Evolutionary conservation across 2,888 invertebrate species (phyloP), one percentile per base, ranked within the genome.

Genomic region (Lagria hirta): DNA sequence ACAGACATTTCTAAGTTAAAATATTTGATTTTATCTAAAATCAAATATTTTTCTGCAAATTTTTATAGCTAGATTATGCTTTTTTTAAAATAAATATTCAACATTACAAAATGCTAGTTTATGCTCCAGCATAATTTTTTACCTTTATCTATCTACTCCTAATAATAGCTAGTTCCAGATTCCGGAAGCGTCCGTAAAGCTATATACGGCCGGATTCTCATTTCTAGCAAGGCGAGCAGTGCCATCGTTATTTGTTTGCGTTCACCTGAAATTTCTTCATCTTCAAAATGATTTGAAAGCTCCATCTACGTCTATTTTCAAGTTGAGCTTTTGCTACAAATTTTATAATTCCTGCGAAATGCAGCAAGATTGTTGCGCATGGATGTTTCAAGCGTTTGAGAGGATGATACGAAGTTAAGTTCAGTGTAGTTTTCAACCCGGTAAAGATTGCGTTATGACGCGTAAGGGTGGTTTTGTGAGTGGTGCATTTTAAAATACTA

Each of bases 351-450:
- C 52, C 52, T 48, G 45, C 50, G 47, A 52, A 51, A 54, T 57
- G 52, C 53, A 52, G 58, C 52, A 57, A 46, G 48, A 51, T 35
- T 42, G 50, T 26, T 30, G 54, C 52, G 52, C 58, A 57, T 54
- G 59, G 40, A 50, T 45, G 40, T 42, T 49, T 33, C 42, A 29
- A 32, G 29, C 49, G 40, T 28, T 33, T 44, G 35, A 42, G 41
- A 47, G 48, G 50, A 50, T 49, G 51, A 41, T 45, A 50, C 54
- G 54, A 55, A 59, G 57, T 51, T 55, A 61, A 62, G 51, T 61
- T 64, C 65, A 64, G 64, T 65, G 62, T 60, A 60, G 64, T 57
- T 61, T 62, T 52, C 57, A 55, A 43, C 61, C 60, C 57, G 61
- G 58, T 51, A 55, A 55, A 61, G 61, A 57, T 51, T 47, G 48